Evolutionary conservation across 2,888 invertebrate genomes (phyloP).

Genomic region (Drosophila meridiana): DNA sequence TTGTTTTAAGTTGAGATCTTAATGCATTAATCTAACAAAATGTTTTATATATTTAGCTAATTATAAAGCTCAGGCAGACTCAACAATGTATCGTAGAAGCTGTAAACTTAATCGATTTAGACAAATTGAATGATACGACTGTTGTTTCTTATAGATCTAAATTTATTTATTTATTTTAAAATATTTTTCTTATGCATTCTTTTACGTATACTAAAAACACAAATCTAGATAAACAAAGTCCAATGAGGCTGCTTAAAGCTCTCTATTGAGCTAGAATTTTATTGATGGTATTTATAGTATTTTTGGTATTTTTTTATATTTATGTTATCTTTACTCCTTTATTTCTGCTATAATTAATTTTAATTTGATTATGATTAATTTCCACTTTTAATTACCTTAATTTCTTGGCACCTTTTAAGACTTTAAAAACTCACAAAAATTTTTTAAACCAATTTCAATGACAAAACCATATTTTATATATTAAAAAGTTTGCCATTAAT

Average conservation of each 20-base stretch:
- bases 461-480: slow-evolving; percentile 5
- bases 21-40: background rate
- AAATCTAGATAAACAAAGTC: background rate
- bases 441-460: background rate
- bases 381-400: background rate
- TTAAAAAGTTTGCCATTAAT: slow-evolving; percentile 34
- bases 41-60: background rate
- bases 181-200: background rate
- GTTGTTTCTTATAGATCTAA: background rate
- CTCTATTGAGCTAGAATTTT: background rate
- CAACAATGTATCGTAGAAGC: background rate
- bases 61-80: background rate
- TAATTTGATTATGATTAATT: background rate
- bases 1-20: background rate
- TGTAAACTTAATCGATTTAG: background rate
- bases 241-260: background rate
- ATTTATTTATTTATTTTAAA: background rate
- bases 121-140: background rate
- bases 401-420: background rate
- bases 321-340: too few relatives aligned
- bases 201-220: background rate
- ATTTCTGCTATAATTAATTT: background rate
- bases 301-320: too few relatives aligned
- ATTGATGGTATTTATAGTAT: too few relatives aligned
- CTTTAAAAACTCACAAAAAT: background rate